Percentiles rank a stretch among this genome's conserved stretches.
phyloP scores from a whole-genome alignment of 2,113 vertebrate genomes.

The Ochotona curzoniae region DNA sequence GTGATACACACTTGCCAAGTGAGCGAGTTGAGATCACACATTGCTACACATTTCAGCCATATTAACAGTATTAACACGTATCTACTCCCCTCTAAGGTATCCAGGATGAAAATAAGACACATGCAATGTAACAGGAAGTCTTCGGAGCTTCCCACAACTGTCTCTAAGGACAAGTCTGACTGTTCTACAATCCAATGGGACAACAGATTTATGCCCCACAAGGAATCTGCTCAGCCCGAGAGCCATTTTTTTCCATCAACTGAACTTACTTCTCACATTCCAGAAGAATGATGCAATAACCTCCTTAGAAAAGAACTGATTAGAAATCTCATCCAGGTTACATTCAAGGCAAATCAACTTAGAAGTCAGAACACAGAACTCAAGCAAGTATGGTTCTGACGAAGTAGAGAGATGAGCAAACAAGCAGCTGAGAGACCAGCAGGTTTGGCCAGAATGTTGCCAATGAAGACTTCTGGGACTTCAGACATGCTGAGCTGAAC shows the following conservation, averaged over 20 bases:
- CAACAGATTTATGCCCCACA: not conserved
- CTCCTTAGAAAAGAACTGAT: slow-evolving; percentile 1
- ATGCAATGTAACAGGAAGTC: not conserved
- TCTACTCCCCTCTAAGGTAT: not conserved
- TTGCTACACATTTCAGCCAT: not conserved
- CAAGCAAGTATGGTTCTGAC: not conserved
- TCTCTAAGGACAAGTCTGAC: not conserved
- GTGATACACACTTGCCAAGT: not conserved
- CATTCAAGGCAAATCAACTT: not conserved
- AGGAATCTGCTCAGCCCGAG: slow-evolving; percentile 14
- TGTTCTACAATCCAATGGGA: not conserved
- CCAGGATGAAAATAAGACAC: not conserved
- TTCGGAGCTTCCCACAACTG: not conserved
- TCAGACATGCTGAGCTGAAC: not conserved
- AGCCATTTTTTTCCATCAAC: not conserved
- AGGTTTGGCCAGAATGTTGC: not conserved
- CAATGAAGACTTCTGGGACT: not conserved
- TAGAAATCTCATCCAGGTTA: not conserved
- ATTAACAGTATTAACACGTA: not conserved
- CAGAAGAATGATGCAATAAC: not conserved
- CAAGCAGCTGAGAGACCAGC: not conserved
- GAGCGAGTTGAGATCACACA: not conserved
- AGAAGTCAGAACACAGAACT: not conserved
- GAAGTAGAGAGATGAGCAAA: not conserved
- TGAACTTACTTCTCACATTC: not conserved